Evolutionary conservation across 2,797 vertebrate species (phyloP), one percentile per base, ranked within the genome.

Genomic region (Adrianichthys oophorus): DNA sequence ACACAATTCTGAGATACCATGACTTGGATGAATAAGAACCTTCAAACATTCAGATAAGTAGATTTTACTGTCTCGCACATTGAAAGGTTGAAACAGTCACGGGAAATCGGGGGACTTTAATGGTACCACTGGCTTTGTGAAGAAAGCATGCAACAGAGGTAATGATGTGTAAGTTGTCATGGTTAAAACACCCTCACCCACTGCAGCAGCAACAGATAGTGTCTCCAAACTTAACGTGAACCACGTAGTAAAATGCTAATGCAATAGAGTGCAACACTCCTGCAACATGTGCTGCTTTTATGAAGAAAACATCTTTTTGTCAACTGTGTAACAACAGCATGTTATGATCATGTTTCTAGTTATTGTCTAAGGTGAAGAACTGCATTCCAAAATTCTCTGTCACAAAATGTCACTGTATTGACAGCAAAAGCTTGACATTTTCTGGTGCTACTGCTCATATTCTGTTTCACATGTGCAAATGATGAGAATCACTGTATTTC

Each of bases 51-150:
- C 32, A 37, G 32, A 37, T 12, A 12, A 2, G 32, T 3, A 37
- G 32, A 37, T 48, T 52, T 55, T 41, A 5, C 37, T 67, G 26
- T 1, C 46, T 65, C 64, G 56, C 50, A 54, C 52, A 45, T 59
- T 56, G 59, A 77, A 47, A 75, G 43, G 62, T 32, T 17, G 41
- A 55, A 47, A 57, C 52, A 43, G 40, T 76, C 43, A 10, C 44
- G 52, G 18, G 46, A 60, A 68, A 62, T 43, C 43, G 59, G 46
- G 6, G 10, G 44, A 44, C 23, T 49, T 41, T 21, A 46, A 53
- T 8, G 5, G 26, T 5, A 7, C 23, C 1, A 0, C 1, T 40
- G 43, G 52, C 56, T 49, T 21, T 32, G 29, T 47, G 37, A 56
- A 45, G 69, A 29, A 59, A 37, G 49, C 32, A 55, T 8, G 24